Conservation (phyloP, 1,140 invertebrate species). For the Sipha flava region DNA sequence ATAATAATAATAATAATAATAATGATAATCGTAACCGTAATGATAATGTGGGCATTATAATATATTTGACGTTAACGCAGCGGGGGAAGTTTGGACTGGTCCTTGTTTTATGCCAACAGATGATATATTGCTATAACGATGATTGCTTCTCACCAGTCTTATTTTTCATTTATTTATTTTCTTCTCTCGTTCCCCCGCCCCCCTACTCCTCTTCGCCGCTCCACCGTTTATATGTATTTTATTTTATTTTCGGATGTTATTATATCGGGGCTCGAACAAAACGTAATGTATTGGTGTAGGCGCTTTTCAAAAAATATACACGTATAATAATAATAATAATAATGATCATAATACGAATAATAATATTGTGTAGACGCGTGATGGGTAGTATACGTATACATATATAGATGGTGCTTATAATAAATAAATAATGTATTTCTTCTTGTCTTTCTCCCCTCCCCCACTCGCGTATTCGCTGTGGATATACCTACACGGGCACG, state of each 20-base stretch:
- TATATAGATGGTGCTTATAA: too few species aligned
- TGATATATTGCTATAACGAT: conserved; percentile 30
- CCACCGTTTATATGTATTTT: too few species aligned
- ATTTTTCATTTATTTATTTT: conserved; percentile 31
- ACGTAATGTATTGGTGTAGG: neutral
- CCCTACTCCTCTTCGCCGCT: neutral
- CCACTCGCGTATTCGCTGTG: too few species aligned
- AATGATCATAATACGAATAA: too few species aligned
- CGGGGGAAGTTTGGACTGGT: conserved; percentile 30
- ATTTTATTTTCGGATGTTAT: neutral
- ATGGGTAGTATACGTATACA: too few species aligned
- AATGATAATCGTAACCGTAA: conserved; percentile 13
- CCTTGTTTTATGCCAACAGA: conserved; percentile 32
- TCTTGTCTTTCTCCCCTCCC: too few species aligned
- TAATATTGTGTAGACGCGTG: too few species aligned
- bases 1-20: conserved; percentile 7
- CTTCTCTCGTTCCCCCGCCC: neutral
- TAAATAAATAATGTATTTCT: too few species aligned
- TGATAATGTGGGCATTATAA: conserved; percentile 31
- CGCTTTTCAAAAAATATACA: too few species aligned
- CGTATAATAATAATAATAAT: too few species aligned
- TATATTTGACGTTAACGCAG: conserved; percentile 30
- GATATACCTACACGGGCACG: too few species aligned
- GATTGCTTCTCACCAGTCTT: conserved; percentile 32
- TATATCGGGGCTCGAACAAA: neutral